Percentiles rank a stretch among this genome's conserved stretches.
Conservation (phyloP, 2,113 vertebrate genomes). For the Scatophagus argus region DNA sequence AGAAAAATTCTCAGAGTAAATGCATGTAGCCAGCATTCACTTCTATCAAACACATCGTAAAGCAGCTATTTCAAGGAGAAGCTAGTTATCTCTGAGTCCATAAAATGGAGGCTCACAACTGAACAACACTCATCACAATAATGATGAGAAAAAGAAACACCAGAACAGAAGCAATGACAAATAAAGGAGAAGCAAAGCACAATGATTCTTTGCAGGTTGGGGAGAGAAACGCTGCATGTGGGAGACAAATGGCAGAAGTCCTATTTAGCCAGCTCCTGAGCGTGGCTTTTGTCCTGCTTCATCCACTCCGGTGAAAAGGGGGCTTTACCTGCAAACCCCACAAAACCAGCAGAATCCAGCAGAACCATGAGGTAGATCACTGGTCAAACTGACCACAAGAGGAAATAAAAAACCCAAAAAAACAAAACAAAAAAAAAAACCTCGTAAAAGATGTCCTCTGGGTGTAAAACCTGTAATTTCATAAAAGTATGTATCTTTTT, state of each 20-base stretch:
- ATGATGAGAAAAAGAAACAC: constrained; percentile 52
- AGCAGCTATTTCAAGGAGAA: constrained; percentile 48
- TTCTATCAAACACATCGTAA: constrained; percentile 44
- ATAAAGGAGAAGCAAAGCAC: constrained; percentile 79
- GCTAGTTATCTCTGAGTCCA: constrained; percentile 33
- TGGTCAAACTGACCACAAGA: constrained; percentile 96
- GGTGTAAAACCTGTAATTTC: constrained; percentile 86
- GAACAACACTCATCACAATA: constrained; percentile 56
- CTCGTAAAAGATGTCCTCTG: constrained; percentile 69
- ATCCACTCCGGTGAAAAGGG: constrained; percentile 76
- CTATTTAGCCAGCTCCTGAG: constrained; percentile 92
- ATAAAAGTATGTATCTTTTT: constrained; percentile 86
- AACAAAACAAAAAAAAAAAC: constrained; percentile 75
- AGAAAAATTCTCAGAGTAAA: constrained; percentile 42
- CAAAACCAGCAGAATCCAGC: constrained; percentile 89
- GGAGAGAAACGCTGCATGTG: constrained; percentile 83
- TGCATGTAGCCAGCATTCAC: constrained; percentile 35
- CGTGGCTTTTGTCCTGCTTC: constrained; percentile 92
- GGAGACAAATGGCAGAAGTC: constrained; percentile 73
- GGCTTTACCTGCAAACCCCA: constrained; percentile 96
- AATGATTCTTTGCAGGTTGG: constrained; percentile 65
- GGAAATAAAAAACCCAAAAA: constrained; percentile 85
- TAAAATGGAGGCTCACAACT: constrained; percentile 65
- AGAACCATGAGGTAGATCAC: constrained; percentile 99
- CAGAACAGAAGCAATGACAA: constrained; percentile 66